phyloP scores from a whole-genome alignment of 2,113 vertebrate species.

The Dipodomys spectabilis region DNA sequence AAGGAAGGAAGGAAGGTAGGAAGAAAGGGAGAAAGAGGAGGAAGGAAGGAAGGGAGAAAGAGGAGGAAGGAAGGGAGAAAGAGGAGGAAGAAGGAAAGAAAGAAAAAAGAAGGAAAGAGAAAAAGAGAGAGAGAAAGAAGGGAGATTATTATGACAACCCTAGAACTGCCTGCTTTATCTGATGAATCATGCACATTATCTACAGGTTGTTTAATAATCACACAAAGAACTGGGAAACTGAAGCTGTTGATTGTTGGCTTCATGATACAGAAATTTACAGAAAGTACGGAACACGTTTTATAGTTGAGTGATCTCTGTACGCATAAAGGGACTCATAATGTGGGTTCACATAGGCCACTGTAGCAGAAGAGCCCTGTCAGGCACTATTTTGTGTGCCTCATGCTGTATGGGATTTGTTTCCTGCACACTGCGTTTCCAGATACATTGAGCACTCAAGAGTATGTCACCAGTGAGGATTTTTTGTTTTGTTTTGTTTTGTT shows the following conservation, averaged over 20 bases:
- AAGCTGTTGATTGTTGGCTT: constrained; percentile 80
- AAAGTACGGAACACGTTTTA: constrained; percentile 75
- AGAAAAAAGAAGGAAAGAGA: no score
- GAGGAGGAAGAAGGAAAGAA: no score
- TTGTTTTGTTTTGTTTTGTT: background rate
- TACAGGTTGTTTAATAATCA: constrained; percentile 78
- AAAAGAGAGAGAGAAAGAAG: no score
- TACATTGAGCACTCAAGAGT: constrained; percentile 32
- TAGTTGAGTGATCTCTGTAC: constrained; percentile 77
- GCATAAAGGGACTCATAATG: constrained; percentile 81
- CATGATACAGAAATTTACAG: constrained; percentile 61
- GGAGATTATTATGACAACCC: constrained; percentile 86
- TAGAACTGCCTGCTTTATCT: constrained; percentile 86
- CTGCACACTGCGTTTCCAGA: constrained; percentile 49
- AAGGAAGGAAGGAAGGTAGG: no score
- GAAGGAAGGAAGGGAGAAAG: no score
- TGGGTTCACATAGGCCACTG: constrained; percentile 72
- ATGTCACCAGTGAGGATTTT: background rate
- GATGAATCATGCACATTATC: constrained; percentile 77
- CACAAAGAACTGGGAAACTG: constrained; percentile 78
- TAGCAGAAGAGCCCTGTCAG: constrained; percentile 63
- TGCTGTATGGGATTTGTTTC: constrained; percentile 80
- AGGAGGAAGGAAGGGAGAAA: no score
- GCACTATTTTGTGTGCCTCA: constrained; percentile 78
- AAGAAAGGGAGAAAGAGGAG: no score